Evolutionary conservation across 1,140 invertebrate genomes (phyloP).

Genomic region (Drosophila lini): DNA sequence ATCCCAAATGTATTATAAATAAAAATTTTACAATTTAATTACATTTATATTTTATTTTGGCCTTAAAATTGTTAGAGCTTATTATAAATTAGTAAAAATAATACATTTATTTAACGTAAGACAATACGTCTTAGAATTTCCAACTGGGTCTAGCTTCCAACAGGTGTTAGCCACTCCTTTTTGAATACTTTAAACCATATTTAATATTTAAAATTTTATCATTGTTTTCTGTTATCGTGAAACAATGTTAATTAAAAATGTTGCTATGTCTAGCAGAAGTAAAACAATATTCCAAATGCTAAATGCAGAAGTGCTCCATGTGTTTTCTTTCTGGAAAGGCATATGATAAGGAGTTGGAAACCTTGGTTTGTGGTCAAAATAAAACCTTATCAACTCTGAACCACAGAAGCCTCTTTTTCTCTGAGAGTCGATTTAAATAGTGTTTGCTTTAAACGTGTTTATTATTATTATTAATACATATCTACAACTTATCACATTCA

Average conservation of each 20-base stretch:
- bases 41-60: neutral
- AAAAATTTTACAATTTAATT: neutral
- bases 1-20: too few species aligned
- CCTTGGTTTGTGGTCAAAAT: conserved; percentile 10
- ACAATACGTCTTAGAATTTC: neutral
- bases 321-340: conserved; percentile 7
- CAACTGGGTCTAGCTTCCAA: neutral
- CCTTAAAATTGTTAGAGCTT: neutral
- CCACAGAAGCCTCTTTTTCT: conserved; percentile 3
- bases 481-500: conserved; percentile 12
- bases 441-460: conserved; percentile 14
- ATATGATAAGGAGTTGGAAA: conserved; percentile 2
- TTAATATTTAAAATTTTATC: neutral
- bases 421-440: conserved; percentile 1
- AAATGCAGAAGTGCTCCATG: neutral
- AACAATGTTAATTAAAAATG: neutral
- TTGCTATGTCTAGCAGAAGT: neutral
- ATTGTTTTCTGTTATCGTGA: neutral
- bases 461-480: conserved; percentile 12
- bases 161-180: neutral
- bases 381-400: neutral
- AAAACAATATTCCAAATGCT: neutral
- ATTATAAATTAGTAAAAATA: neutral
- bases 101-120: too few species aligned
- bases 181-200: neutral